A percentile compares a stretch with the other conserved stretches of the same genome.
These are phyloP conservation scores for Diachasmimorpha longicaudata DNA, from an alignment of 1,140 invertebrate species.

Conservation along the genomic window DNA sequence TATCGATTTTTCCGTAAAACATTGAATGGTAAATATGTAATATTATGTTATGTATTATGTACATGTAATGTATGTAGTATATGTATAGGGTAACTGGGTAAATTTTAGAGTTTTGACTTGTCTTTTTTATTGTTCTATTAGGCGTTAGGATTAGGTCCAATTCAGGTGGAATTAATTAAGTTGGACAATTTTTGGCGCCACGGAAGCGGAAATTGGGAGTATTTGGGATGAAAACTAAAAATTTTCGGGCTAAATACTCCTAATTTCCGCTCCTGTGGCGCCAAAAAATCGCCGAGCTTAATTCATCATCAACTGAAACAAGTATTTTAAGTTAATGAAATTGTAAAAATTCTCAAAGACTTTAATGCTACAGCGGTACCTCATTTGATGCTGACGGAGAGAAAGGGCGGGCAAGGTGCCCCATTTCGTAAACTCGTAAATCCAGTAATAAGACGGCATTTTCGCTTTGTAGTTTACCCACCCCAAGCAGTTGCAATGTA, in stretches of 20 bases:
- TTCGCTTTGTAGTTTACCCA: background rate
- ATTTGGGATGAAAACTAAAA: no score
- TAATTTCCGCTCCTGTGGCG: background rate
- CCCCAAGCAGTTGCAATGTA: background rate
- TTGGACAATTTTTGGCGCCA: background rate
- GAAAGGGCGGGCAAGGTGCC: background rate
- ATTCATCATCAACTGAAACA: background rate
- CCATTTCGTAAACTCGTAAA: slow-evolving; percentile 5
- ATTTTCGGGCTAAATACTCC: background rate
- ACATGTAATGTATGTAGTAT: no score
- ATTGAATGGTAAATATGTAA: no score
- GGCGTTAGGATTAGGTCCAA: no score
- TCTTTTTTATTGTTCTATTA: no score
- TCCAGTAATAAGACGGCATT: background rate
- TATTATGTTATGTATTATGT: no score
- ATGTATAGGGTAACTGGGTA: no score
- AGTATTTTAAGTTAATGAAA: background rate
- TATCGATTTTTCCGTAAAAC: no score
- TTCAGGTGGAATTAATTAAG: background rate
- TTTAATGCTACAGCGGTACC: background rate
- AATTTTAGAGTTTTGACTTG: no score
- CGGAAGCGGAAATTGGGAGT: no score
- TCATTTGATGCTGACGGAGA: background rate
- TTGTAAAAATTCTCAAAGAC: background rate
- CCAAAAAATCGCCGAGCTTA: background rate